Percentiles rank a stretch among this genome's conserved stretches.
Conservation (phyloP, 1,140 invertebrate genomes). For the Philopotamus ludificatus region DNA sequence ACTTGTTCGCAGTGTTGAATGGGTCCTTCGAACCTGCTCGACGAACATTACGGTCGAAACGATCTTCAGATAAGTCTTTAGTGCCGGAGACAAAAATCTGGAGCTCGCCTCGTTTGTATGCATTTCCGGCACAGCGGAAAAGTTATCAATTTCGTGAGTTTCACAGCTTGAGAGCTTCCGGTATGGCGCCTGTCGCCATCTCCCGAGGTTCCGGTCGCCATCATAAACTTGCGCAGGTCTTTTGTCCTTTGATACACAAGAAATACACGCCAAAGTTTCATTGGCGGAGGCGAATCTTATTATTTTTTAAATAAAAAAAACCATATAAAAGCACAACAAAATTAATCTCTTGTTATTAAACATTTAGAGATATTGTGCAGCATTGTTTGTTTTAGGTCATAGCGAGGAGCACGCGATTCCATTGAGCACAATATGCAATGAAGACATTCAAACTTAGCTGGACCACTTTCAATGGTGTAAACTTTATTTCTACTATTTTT, state of each 20-base stretch:
- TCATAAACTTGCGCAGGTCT: constrained; percentile 27
- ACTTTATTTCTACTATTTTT: constrained; percentile 25
- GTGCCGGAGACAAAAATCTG: neutral
- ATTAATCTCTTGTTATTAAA: too few relatives aligned
- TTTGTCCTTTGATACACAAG: constrained; percentile 30
- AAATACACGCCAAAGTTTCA: constrained; percentile 23
- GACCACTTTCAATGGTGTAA: constrained; percentile 17
- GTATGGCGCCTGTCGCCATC: constrained; percentile 37
- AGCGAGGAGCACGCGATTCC: constrained; percentile 13
- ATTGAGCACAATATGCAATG: constrained; percentile 14
- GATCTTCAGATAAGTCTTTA: neutral
- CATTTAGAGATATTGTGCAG: too few relatives aligned
- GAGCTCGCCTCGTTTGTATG: constrained; percentile 13
- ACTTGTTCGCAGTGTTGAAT: too few relatives aligned
- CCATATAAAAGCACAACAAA: too few relatives aligned
- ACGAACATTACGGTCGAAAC: neutral
- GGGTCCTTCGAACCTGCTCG: neutral
- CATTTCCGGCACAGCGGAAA: constrained; percentile 22
- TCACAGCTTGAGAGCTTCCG: constrained; percentile 36
- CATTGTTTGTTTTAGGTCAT: too few relatives aligned
- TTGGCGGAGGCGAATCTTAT: too few relatives aligned
- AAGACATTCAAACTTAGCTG: constrained; percentile 1
- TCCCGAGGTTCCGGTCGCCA: constrained; percentile 31
- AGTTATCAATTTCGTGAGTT: constrained; percentile 40
- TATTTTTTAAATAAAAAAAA: too few relatives aligned